Base-by-base conservation (phyloP, 2,888 invertebrate genomes). In the Pyrrhosoma nymphula region DNA sequence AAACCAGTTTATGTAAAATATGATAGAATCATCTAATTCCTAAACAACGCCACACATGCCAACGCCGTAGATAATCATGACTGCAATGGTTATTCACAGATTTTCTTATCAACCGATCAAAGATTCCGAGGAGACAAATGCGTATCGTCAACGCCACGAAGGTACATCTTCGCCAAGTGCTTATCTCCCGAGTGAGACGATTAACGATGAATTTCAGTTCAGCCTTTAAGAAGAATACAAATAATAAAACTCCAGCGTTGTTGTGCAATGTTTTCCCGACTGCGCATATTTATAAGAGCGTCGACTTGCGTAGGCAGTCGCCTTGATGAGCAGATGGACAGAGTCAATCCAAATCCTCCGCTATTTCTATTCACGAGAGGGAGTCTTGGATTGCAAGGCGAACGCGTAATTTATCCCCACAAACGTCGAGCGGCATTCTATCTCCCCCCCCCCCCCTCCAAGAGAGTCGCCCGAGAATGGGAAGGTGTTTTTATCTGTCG, bases 221-320 rank as follows among this genome's bases (percentile, higher is more conserved):
- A 69, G 26, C 10, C 69, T 69, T 69, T 16, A 16, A 82, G 30
- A 82, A 8, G 69, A 69, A 69, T 69, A n/a, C 82, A 82, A 82
- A 82, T 23, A 69, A 26, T 82, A 82, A 23, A 35, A 82, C 82
- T 35, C 82, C 82, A 1, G 35, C 35, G 30, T 35, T 82, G 82
- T 82, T 82, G 82, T 82, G 82, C 30, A 82, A 82, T 35, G 82
- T 16, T 82, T 35, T 35, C 35, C 82, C n/a, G 82, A 26, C 35
- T 35, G 35, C 82, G 82, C 82, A 82, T 82, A 82, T 82, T 82
- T 35, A 26, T 82, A 82, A 82, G 82, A 82, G 35, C 82, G 35
- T 82, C 82, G 82, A 82, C 82, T 82, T 82, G 82, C 82, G 82
- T 35, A 82, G 82, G 82, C 18, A 35, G 82, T 82, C 35, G 23